A percentile compares a stretch with the other conserved stretches of the same genome.
phyloP scores from a whole-genome alignment of 1,140 invertebrate species.

The Leptinotarsa lineolata region DNA sequence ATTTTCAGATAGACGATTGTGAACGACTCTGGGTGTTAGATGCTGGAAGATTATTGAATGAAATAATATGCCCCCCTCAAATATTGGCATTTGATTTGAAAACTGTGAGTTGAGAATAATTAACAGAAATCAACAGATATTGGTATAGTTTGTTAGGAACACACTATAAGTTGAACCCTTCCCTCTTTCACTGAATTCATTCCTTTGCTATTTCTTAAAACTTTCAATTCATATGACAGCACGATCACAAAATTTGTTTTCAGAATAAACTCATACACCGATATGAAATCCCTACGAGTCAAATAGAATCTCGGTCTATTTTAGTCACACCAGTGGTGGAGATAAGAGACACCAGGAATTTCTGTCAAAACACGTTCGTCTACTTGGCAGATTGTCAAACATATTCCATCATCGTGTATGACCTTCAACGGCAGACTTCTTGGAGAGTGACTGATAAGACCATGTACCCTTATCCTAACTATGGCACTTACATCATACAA shows the following conservation, averaged over 20 bases:
- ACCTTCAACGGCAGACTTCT: slow-evolving; percentile 61
- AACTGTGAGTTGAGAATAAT: slow-evolving; percentile 47
- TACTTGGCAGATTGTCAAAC: slow-evolving; percentile 76
- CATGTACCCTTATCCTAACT: slow-evolving; percentile 71
- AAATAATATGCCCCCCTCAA: slow-evolving; percentile 64
- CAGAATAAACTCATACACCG: slow-evolving; percentile 59
- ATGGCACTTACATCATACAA: slow-evolving; percentile 68
- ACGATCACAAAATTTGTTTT: not conserved
- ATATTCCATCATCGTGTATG: slow-evolving; percentile 71
- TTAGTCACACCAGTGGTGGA: slow-evolving; percentile 65
- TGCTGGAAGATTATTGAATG: slow-evolving; percentile 60
- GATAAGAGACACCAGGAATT: slow-evolving; percentile 52
- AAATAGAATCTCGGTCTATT: slow-evolving; percentile 55
- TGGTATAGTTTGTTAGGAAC: too few relatives aligned
- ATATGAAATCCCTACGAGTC: slow-evolving; percentile 61
- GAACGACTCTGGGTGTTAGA: slow-evolving; percentile 71
- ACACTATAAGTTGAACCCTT: too few relatives aligned
- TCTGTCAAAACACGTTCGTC: slow-evolving; percentile 68
- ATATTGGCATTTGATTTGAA: slow-evolving; percentile 66
- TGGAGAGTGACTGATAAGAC: slow-evolving; percentile 72
- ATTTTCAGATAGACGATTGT: slow-evolving; percentile 65
- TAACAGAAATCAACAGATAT: too few relatives aligned
- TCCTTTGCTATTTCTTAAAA: too few relatives aligned
- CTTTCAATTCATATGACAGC: too few relatives aligned
- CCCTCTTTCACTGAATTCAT: too few relatives aligned